phyloP scores from a whole-genome alignment of 2,113 vertebrate genomes.

The Indicator indicator region DNA sequence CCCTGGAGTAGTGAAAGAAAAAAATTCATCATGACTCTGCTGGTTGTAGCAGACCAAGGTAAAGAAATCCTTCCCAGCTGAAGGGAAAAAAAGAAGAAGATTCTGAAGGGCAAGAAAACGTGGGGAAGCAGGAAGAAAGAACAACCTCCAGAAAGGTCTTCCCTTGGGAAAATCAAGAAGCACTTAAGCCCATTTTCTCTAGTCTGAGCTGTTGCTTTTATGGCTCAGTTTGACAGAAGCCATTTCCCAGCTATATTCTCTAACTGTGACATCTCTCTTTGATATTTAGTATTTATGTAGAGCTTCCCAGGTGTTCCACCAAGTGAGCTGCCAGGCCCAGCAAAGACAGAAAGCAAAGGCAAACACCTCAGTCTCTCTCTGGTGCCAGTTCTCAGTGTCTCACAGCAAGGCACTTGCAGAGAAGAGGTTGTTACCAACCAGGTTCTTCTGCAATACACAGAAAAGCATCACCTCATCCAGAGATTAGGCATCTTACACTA shows the following conservation, averaged over 20 bases:
- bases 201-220: background rate
- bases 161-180: background rate
- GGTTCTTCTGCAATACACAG: background rate
- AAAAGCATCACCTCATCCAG: background rate
- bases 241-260: background rate
- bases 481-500: background rate
- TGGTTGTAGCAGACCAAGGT: background rate
- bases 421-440: background rate
- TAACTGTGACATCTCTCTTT: background rate
- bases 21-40: background rate
- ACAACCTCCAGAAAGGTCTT: background rate
- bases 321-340: background rate
- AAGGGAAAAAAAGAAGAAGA: background rate
- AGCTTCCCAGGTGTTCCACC: background rate
- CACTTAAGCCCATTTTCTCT: conserved; percentile 2
- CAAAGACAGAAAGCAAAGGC: background rate
- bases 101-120: background rate
- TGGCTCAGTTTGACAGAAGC: background rate
- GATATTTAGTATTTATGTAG: background rate
- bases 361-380: fast-evolving
- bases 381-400: background rate
- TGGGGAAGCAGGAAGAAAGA: background rate
- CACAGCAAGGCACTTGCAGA: background rate
- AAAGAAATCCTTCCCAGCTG: background rate
- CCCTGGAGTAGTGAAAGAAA: background rate